These are phyloP conservation scores for Sebastes schlegelii DNA, from an alignment of 2,113 vertebrate species.

Conservation along the genomic window DNA sequence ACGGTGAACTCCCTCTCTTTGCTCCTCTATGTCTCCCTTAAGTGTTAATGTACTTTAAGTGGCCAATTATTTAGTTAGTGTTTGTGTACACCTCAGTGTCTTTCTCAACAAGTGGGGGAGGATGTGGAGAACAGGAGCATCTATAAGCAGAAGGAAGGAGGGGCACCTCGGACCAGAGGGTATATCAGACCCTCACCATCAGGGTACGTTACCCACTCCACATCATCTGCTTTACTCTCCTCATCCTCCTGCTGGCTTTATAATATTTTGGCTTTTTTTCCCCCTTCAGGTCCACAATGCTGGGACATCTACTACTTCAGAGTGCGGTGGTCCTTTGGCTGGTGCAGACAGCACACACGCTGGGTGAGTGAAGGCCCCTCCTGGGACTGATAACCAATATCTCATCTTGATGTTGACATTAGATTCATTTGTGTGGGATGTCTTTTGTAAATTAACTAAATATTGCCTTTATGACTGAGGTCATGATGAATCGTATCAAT, in stretches of 20 bases:
- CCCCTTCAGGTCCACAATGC: constrained; percentile 69
- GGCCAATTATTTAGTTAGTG: constrained; percentile 64
- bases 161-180: constrained; percentile 54
- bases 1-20: constrained; percentile 47
- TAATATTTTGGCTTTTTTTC: constrained; percentile 10
- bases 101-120: constrained; percentile 41
- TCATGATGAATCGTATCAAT: neutral
- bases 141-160: constrained; percentile 61
- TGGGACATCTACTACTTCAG: constrained; percentile 64
- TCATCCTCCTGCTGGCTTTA: constrained; percentile 27
- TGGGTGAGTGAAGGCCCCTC: constrained; percentile 61
- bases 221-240: constrained; percentile 24
- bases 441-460: neutral
- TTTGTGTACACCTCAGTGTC: constrained; percentile 27
- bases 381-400: neutral
- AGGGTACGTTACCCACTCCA: constrained; percentile 31
- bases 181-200: constrained; percentile 57
- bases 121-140: constrained; percentile 13
- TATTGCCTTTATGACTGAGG: neutral
- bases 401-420: neutral
- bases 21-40: constrained; percentile 37
- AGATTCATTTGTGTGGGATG: neutral
- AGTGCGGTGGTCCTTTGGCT: constrained; percentile 74
- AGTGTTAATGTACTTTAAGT: constrained; percentile 74
- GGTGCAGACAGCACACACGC: constrained; percentile 58